Percentiles rank a stretch among this genome's conserved stretches.
These are phyloP conservation scores for Eospalax fontanierii DNA, from an alignment of 2,797 vertebrate species.

Conservation along the genomic window DNA sequence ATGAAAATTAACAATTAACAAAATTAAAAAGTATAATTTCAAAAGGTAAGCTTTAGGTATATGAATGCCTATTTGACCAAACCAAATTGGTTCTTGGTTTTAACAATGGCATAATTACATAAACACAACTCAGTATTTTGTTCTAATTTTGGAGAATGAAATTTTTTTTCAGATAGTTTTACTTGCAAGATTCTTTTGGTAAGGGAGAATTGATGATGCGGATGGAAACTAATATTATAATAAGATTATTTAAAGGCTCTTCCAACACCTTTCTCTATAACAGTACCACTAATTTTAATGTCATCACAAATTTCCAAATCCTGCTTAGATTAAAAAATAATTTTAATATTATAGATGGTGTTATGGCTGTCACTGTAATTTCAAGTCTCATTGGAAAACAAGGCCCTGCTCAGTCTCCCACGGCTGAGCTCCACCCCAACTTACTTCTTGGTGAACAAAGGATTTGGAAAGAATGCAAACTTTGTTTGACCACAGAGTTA, in stretches of 20 bases:
- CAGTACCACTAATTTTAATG: constrained; percentile 49
- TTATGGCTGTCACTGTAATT: constrained; percentile 67
- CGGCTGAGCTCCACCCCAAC: neutral
- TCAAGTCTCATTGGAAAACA: constrained; percentile 18
- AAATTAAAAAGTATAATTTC: constrained; percentile 77
- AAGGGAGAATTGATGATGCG: constrained; percentile 51
- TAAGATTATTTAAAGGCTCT: constrained; percentile 27
- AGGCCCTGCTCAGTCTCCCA: neutral
- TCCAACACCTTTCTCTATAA: constrained; percentile 73
- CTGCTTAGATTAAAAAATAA: constrained; percentile 25
- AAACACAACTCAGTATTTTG: constrained; percentile 39
- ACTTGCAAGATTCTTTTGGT: constrained; percentile 41
- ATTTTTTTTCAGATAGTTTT: constrained; percentile 52
- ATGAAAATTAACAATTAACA: constrained; percentile 82
- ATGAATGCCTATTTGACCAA: constrained; percentile 44
- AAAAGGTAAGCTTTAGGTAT: constrained; percentile 61
- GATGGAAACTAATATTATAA: constrained; percentile 17
- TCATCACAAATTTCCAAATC: neutral
- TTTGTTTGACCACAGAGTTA: neutral
- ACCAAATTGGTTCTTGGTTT: constrained; percentile 45
- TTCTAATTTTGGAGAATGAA: constrained; percentile 24
- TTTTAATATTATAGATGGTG: constrained; percentile 2
- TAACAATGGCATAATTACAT: constrained; percentile 42
- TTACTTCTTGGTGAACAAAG: neutral
- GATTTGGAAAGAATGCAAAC: neutral